phyloP scores from a whole-genome alignment of 2,888 invertebrate species.

The Chalcis sispes region DNA sequence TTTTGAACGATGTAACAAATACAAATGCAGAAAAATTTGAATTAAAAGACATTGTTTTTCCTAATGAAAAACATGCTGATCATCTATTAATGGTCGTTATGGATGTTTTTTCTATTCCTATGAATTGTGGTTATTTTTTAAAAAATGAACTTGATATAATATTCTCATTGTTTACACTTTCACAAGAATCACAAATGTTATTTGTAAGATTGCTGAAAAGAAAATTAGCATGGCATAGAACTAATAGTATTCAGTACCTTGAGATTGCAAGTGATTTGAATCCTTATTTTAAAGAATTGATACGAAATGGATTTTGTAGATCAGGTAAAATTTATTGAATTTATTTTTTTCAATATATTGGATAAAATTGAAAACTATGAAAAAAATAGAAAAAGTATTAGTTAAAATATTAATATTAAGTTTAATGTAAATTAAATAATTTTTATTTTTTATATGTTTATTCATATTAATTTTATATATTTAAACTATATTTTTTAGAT shows the following conservation, averaged over 20 bases:
- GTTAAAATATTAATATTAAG: too few species aligned
- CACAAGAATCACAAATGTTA: constrained; percentile 65
- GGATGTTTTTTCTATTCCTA: constrained; percentile 65
- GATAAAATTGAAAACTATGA: too few species aligned
- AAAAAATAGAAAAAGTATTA: too few species aligned
- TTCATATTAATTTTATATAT: constrained; percentile 24
- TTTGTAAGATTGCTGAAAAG: constrained; percentile 68
- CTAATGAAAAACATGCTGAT: constrained; percentile 61
- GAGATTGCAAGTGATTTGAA: constrained; percentile 62
- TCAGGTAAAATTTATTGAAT: constrained; percentile 52
- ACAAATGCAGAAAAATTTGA: constrained; percentile 62
- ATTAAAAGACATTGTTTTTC: constrained; percentile 59
- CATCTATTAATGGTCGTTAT: constrained; percentile 63
- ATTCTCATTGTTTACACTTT: constrained; percentile 64
- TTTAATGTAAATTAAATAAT: too few species aligned
- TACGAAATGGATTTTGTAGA: constrained; percentile 55
- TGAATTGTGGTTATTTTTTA: constrained; percentile 71
- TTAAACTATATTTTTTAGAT: constrained; percentile 60
- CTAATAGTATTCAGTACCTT: constrained; percentile 61
- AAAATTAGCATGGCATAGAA: constrained; percentile 64
- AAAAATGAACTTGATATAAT: constrained; percentile 65
- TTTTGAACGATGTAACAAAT: constrained; percentile 56
- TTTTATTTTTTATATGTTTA: constrained; percentile 33
- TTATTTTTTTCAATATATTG: constrained; percentile 20
- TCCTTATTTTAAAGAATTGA: constrained; percentile 61